Evolutionary conservation across 1,140 invertebrate genomes (phyloP), one percentile per base, ranked within the genome.

Genomic region (Choristoneura fumiferana): DNA sequence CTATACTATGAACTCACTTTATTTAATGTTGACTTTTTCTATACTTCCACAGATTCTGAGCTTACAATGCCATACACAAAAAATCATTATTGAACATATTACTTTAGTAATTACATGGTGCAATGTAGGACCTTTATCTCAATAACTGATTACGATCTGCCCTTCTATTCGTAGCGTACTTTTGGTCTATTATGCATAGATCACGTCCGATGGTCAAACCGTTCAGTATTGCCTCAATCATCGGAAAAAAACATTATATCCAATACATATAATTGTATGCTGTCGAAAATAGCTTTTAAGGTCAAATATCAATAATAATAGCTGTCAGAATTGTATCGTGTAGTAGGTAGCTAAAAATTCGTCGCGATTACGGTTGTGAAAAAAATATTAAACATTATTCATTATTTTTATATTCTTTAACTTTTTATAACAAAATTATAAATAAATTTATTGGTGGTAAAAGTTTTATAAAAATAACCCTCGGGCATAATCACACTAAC

Each of bases 251-350:
- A 49, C 43, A 43, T 37, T 37, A 37, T 43, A 18, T 43, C 17
- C 18, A 45, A 29, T 45, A 45, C 40, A 49, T 49, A 49, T 49
- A 49, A 49, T 49, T 49, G 43, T 49, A 49, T n/a, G 43, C 40
- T 45, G 40, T 29, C 43, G 43, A 49, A 49, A 49, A 49, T 49
- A 49, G 22, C 43, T 29, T 49, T 49, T 49, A 49, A 49, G 43
- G 43, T 49, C 43, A 49, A 49, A 33, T 49, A 49, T 49, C 18
- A 49, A 49, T 49, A 49, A 33, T 49, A 49, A 49, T 17, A 9
- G 40, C 10, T n/a, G 43, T 49, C 29, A 22, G 9, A 13, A 49
- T 49, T 0, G 43, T 49, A 49, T 22, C 43, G 18, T 43, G 13
- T 14, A 5, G 39, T 15, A 5, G 15, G 15, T 5, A 15, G 13